Percentiles rank a stretch among this genome's conserved stretches.
Conservation (phyloP, 2,888 invertebrate species). For the Cacoxenus indagator region DNA sequence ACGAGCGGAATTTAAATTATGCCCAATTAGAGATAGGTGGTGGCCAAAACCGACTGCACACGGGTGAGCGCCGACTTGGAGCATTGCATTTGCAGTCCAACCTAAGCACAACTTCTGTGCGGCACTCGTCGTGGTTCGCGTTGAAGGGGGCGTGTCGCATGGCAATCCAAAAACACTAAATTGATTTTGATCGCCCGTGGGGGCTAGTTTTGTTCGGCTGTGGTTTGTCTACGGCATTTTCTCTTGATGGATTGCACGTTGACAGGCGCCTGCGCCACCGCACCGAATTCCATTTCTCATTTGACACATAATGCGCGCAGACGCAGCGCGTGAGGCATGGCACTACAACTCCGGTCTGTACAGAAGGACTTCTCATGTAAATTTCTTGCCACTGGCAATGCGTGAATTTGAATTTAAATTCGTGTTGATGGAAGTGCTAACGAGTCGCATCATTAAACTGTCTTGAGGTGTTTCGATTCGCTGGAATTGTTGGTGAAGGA, state of each 20-base stretch:
- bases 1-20: conserved; percentile 69
- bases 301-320: background rate
- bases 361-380: conserved; percentile 11
- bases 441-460: conserved; percentile 17
- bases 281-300: background rate
- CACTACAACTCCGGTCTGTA: background rate
- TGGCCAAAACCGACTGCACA: conserved; percentile 28
- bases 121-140: conserved; percentile 36
- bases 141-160: conserved; percentile 51
- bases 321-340: background rate
- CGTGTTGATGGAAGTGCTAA: conserved; percentile 8
- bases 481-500: background rate
- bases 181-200: conserved; percentile 62
- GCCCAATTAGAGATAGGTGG: conserved; percentile 67
- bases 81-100: conserved; percentile 18
- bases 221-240: conserved; percentile 18
- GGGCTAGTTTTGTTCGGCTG: conserved; percentile 39
- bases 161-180: conserved; percentile 51
- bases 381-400: conserved; percentile 3
- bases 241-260: conserved; percentile 66
- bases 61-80: conserved; percentile 6
- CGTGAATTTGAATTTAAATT: background rate
- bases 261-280: conserved; percentile 55
- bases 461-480: background rate
- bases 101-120: conserved; percentile 46